Evolutionary conservation across 2,888 invertebrate genomes (phyloP).

Genomic region (Clunio marinus): DNA sequence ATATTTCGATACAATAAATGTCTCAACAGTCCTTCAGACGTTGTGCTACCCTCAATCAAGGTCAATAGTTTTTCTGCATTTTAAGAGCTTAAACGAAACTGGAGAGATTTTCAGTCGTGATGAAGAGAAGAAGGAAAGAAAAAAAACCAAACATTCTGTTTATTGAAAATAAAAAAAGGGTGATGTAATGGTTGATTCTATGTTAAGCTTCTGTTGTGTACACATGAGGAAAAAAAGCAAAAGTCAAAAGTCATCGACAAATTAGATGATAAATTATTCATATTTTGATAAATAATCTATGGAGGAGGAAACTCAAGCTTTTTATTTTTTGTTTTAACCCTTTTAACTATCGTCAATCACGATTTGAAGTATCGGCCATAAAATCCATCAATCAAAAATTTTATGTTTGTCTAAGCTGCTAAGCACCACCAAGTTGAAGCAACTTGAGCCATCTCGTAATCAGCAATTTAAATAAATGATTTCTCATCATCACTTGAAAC

Average conservation of each 20-base stretch:
- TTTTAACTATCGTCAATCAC: neutral
- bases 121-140: no score
- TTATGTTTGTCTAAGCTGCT: conserved; percentile 28
- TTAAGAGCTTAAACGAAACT: neutral
- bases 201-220: no score
- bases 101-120: no score
- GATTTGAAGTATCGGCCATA: conserved; percentile 10
- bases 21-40: neutral
- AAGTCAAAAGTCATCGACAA: conserved; percentile 15
- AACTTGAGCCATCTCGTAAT: conserved; percentile 25
- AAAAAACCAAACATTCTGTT: no score
- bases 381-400: conserved; percentile 31
- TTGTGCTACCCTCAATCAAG: neutral
- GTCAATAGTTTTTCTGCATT: conserved; percentile 2
- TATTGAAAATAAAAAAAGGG: neutral
- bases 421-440: no score
- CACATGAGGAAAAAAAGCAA: neutral
- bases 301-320: conserved; percentile 6
- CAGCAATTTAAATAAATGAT: conserved; percentile 39
- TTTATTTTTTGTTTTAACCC: neutral
- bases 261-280: conserved; percentile 28
- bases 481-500: conserved; percentile 21
- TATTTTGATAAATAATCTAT: conserved; percentile 14
- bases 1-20: no score
- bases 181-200: neutral